A percentile compares a stretch with the other conserved stretches of the same genome.
Evolutionary conservation across 1,140 invertebrate genomes (phyloP).

Genomic region (Drosophila pruinosa): DNA sequence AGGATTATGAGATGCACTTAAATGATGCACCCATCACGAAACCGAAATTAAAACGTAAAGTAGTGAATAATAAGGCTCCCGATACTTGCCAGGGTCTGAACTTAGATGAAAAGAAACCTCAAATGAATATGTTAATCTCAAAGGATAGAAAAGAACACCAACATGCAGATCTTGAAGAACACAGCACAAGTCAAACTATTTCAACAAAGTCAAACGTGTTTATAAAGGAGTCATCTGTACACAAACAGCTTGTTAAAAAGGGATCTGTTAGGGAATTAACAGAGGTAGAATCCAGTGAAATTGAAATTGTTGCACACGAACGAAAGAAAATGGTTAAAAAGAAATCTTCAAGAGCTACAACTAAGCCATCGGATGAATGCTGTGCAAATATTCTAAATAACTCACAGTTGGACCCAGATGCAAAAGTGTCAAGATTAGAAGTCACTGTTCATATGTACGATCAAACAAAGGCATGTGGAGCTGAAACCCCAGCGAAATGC

Average conservation of each 20-base stretch:
- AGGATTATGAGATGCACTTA: not conserved
- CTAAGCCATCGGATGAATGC: not conserved
- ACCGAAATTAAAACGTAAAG: not conserved
- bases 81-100: not conserved
- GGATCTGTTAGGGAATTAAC: not conserved
- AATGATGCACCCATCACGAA: not conserved
- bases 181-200: not conserved
- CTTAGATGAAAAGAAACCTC: not conserved
- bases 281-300: not conserved
- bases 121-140: not conserved
- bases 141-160: not conserved
- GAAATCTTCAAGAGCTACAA: not conserved
- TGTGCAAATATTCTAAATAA: not conserved
- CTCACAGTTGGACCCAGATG: not conserved
- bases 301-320: not conserved
- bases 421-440: constrained; percentile 2
- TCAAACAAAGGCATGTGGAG: not conserved
- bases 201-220: not conserved
- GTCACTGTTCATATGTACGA: constrained; percentile 18
- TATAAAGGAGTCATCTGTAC: not conserved
- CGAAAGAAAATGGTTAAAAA: not conserved
- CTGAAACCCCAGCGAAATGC: not conserved
- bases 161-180: not conserved
- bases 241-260: not conserved
- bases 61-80: not conserved